These are phyloP conservation scores for Podiceps cristatus DNA, from an alignment of 2,113 vertebrate species.

Conservation along the genomic window DNA sequence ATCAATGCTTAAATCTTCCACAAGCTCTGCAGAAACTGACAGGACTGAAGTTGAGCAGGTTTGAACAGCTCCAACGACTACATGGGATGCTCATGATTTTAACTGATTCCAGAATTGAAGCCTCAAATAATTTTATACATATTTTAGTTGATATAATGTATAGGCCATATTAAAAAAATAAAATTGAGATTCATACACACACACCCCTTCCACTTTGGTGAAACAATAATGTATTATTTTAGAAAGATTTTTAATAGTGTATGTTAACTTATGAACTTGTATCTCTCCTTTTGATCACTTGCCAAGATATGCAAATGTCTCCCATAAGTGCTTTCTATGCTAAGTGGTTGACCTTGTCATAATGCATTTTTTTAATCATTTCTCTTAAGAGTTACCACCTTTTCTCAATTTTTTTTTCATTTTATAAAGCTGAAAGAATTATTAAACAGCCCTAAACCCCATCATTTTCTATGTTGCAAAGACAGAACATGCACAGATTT, in stretches of 20 bases:
- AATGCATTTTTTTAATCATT: neutral
- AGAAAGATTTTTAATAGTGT: neutral
- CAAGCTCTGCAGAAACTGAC: neutral
- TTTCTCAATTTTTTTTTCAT: neutral
- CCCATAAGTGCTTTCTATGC: neutral
- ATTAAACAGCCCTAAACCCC: constrained; percentile 4
- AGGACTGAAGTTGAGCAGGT: neutral
- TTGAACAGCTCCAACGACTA: neutral
- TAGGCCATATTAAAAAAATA: neutral
- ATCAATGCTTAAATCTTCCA: neutral
- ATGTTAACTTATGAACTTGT: neutral
- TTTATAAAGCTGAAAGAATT: constrained; percentile 3
- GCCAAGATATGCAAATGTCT: constrained; percentile 28
- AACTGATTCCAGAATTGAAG: neutral
- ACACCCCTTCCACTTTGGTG: neutral
- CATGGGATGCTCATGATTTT: neutral
- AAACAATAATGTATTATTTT: neutral
- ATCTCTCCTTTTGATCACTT: neutral
- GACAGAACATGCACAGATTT: neutral
- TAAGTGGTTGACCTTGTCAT: neutral
- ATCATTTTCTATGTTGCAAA: neutral
- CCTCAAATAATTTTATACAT: neutral
- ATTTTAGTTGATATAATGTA: neutral
- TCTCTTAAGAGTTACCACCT: neutral
- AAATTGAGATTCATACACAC: neutral